phyloP scores from a whole-genome alignment of 2,797 vertebrate genomes.

The Rhincodon typus region DNA sequence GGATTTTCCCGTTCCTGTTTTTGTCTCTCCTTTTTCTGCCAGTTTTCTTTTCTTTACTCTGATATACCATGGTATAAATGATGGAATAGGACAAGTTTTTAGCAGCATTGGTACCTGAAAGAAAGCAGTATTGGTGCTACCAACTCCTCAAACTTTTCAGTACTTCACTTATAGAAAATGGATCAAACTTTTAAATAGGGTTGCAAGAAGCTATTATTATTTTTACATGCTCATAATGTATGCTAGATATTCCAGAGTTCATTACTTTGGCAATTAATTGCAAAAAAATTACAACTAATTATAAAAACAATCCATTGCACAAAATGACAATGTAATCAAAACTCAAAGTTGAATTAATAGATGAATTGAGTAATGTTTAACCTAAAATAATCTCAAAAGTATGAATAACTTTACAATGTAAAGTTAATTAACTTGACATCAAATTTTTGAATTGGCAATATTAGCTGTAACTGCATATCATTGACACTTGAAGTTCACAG shows the following conservation, averaged over 20 bases:
- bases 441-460: background rate
- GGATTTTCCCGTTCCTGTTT: background rate
- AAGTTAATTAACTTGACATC: background rate
- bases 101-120: background rate
- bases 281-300: background rate
- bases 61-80: background rate
- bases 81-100: background rate
- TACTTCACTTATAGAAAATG: background rate
- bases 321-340: background rate
- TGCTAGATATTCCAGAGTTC: background rate
- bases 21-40: background rate
- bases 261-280: background rate
- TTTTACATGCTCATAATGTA: background rate
- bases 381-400: background rate
- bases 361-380: background rate
- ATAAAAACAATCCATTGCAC: background rate
- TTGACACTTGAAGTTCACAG: background rate
- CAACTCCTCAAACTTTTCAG: background rate
- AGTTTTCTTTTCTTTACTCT: background rate
- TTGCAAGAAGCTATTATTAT: background rate
- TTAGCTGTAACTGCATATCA: background rate
- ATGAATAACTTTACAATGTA: background rate
- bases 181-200: background rate
- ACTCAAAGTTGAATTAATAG: background rate
- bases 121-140: background rate